Percentiles rank a stretch among this genome's conserved stretches.
Evolutionary conservation across 2,888 invertebrate species (phyloP).

Genomic region (Slavum lentiscoides): DNA sequence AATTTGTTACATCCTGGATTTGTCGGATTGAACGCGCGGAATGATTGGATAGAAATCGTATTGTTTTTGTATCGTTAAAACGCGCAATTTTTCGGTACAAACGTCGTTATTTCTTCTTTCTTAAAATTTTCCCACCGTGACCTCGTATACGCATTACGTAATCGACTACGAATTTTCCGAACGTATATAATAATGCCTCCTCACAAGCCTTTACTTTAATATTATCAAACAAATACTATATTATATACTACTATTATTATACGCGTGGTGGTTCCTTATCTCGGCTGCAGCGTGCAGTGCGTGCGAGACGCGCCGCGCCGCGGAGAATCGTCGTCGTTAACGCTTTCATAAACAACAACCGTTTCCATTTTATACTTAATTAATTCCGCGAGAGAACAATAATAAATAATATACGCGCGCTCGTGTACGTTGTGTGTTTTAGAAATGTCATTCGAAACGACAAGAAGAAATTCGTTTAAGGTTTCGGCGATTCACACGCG

Average conservation of each 20-base stretch:
- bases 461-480: slow-evolving; percentile 36
- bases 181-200: no score
- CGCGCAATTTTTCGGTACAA: no score
- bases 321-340: slow-evolving; percentile 50
- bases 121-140: no score
- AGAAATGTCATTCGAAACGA: slow-evolving; percentile 46
- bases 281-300: slow-evolving; percentile 4
- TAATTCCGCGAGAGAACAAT: slow-evolving; percentile 50
- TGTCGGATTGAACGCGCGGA: background rate
- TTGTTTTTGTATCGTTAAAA: background rate
- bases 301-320: slow-evolving; percentile 14
- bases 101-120: no score
- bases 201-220: slow-evolving; percentile 26
- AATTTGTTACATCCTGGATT: background rate
- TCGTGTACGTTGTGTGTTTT: slow-evolving; percentile 34
- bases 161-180: slow-evolving; percentile 31
- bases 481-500: slow-evolving; percentile 17
- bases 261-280: slow-evolving; percentile 38
- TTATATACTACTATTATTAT: no score
- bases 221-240: slow-evolving; percentile 22
- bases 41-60: background rate
- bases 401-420: slow-evolving; percentile 25
- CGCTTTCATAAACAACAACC: slow-evolving; percentile 51
- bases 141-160: slow-evolving; percentile 12
- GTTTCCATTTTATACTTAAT: slow-evolving; percentile 53